A percentile compares a stretch with the other conserved stretches of the same genome.
Conservation (phyloP, 2,113 vertebrate genomes). For the Proteles cristata region DNA sequence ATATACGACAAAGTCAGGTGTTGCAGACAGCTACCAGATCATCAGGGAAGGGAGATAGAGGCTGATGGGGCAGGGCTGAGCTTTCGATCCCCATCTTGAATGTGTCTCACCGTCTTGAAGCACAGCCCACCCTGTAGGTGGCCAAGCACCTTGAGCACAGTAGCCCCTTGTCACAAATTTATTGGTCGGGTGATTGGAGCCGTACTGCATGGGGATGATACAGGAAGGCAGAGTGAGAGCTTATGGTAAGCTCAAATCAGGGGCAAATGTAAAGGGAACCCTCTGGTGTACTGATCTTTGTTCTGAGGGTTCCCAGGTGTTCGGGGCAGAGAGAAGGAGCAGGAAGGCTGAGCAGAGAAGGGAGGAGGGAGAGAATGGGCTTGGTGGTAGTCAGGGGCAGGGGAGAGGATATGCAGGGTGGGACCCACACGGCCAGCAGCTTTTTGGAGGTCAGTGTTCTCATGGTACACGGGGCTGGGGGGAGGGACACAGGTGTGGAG, state of each 20-base stretch:
- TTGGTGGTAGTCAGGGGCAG: not conserved
- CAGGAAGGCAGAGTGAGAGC: not conserved
- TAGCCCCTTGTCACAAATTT: not conserved
- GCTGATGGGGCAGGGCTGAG: not conserved
- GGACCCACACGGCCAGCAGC: not conserved
- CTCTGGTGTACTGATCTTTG: accelerated
- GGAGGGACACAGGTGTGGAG: accelerated
- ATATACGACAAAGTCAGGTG: accelerated
- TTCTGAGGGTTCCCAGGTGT: not conserved
- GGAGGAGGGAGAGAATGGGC: not conserved
- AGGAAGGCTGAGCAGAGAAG: not conserved
- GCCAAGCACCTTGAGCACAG: not conserved
- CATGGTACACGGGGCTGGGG: not conserved
- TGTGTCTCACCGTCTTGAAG: not conserved
- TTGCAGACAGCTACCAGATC: not conserved
- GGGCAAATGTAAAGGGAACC: not conserved
- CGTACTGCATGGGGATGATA: not conserved
- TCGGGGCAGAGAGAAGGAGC: not conserved
- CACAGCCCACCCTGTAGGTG: not conserved
- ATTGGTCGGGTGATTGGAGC: not conserved
- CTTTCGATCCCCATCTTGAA: not conserved
- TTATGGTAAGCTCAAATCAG: not conserved
- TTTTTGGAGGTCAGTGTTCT: not conserved
- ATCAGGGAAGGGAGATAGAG: not conserved
- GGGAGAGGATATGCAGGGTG: accelerated